Evolutionary conservation across 2,888 invertebrate genomes (phyloP).

Genomic region (Papilio gigon): DNA sequence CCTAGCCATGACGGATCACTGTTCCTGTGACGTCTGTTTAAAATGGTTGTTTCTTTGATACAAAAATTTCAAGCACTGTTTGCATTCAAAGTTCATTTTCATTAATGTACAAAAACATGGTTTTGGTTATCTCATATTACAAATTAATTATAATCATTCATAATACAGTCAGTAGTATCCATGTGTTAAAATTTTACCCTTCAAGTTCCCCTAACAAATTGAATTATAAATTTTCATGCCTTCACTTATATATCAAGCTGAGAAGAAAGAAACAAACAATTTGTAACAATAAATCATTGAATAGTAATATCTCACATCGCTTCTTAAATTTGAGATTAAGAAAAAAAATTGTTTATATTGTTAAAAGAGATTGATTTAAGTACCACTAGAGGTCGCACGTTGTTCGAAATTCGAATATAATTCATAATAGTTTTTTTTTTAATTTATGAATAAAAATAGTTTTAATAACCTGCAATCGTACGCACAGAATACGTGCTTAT

Average conservation of each 20-base stretch:
- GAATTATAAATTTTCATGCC: slow-evolving; percentile 45
- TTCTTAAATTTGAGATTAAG: slow-evolving; percentile 22
- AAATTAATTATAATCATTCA: no score
- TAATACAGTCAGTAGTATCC: no score
- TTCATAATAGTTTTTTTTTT: no score
- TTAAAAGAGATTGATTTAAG: background rate
- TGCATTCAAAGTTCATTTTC: no score
- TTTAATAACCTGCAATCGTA: no score
- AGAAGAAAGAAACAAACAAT: slow-evolving; percentile 65
- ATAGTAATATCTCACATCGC: slow-evolving; percentile 64
- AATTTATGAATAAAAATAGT: no score
- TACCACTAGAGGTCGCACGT: background rate
- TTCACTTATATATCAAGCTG: slow-evolving; percentile 75
- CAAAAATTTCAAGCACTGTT: no score
- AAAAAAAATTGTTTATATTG: background rate
- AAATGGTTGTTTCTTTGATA: slow-evolving; percentile 4
- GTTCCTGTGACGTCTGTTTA: slow-evolving; percentile 49
- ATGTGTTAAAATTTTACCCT: background rate
- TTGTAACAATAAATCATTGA: slow-evolving; percentile 65
- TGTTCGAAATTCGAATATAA: no score
- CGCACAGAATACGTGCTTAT: no score
- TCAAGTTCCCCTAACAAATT: background rate
- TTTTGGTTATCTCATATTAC: no score
- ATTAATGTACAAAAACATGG: no score
- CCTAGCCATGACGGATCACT: slow-evolving; percentile 58